A percentile compares a stretch with the other conserved stretches of the same genome.
Evolutionary conservation across 2,797 vertebrate genomes (phyloP).

Genomic region (Sylvilagus floridanus): DNA sequence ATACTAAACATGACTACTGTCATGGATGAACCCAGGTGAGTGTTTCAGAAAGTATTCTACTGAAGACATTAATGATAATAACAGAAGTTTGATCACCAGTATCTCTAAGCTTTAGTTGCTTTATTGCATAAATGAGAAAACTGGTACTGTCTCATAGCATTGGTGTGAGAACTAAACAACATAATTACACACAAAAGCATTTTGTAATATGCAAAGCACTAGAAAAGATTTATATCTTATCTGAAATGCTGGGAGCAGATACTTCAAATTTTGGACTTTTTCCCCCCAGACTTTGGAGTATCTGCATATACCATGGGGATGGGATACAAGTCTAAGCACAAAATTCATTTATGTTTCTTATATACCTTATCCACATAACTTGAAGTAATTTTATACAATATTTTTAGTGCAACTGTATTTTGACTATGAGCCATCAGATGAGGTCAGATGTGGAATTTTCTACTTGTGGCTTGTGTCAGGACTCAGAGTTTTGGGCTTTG

Average conservation of each 20-base stretch:
- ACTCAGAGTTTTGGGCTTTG: too few species aligned
- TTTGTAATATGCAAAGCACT: conserved; percentile 36
- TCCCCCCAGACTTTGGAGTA: too few species aligned
- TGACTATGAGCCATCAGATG: too few species aligned
- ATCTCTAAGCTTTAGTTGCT: not conserved
- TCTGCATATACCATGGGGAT: not conserved
- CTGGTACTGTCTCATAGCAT: not conserved
- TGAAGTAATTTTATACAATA: too few species aligned
- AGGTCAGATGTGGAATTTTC: too few species aligned
- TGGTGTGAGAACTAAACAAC: not conserved
- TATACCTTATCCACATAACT: too few species aligned
- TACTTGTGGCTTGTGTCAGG: too few species aligned
- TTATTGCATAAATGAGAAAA: not conserved
- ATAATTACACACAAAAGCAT: not conserved
- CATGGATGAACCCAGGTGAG: not conserved
- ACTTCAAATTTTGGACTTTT: too few species aligned
- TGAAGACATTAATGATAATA: conserved; percentile 24
- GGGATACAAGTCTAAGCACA: not conserved
- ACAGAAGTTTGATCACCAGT: not conserved
- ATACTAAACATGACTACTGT: not conserved
- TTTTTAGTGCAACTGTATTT: too few species aligned
- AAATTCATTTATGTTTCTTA: too few species aligned
- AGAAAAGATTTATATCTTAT: too few species aligned
- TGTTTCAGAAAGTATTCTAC: conserved; percentile 38
- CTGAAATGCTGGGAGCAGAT: too few species aligned